These are phyloP conservation scores for Brachionichthys hirsutus DNA, from an alignment of 2,113 vertebrate species.

Conservation along the genomic window DNA sequence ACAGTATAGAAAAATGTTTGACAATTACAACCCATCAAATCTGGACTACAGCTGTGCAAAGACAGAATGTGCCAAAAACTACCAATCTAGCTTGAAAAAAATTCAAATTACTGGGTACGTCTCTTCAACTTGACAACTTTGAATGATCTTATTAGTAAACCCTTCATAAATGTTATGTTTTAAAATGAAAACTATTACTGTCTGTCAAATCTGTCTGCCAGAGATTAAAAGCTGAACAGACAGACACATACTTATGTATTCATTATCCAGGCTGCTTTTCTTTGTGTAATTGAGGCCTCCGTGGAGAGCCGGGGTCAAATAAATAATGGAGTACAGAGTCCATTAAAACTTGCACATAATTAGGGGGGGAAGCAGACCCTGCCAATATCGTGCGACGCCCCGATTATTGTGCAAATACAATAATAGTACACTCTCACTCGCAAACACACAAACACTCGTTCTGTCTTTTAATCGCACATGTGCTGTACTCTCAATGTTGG, in stretches of 20 bases:
- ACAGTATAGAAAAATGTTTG: no score
- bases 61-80: no score
- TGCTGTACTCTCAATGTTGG: no score
- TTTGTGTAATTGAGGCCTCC: conserved; percentile 61
- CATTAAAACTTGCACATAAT: conserved; percentile 69
- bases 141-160: conserved; percentile 1
- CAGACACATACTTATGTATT: no score
- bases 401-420: conserved; percentile 69
- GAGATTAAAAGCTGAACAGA: background rate
- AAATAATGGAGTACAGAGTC: conserved; percentile 62
- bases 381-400: conserved; percentile 65
- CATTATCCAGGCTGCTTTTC: conserved; percentile 30
- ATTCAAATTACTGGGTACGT: no score
- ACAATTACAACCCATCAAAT: no score
- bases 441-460: conserved; percentile 42
- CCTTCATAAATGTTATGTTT: conserved; percentile 7
- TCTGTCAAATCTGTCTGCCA: background rate
- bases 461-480: conserved; percentile 26
- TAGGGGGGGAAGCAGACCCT: conserved; percentile 69
- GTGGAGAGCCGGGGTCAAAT: conserved; percentile 53
- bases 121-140: background rate
- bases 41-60: no score
- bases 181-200: conserved; percentile 20
- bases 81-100: no score
- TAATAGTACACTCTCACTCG: conserved; percentile 46